A percentile compares a stretch with the other conserved stretches of the same genome.
phyloP scores from a whole-genome alignment of 1,140 invertebrate species.

The Magallana ariakensis region DNA sequence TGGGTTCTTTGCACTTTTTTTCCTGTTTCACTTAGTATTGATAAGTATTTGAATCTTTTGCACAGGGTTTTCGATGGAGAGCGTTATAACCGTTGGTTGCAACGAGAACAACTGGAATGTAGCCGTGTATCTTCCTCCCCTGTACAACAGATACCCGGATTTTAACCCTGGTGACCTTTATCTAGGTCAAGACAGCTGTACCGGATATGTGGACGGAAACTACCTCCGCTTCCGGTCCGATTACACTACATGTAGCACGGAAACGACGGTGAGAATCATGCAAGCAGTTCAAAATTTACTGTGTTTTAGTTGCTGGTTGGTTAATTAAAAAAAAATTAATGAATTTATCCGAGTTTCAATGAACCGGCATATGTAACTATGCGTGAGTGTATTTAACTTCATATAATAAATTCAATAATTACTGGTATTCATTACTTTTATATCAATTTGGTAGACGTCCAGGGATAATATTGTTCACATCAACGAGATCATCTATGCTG shows the following conservation, averaged over 20 bases:
- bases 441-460: not conserved
- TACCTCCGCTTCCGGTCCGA: constrained; percentile 32
- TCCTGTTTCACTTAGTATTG: no score
- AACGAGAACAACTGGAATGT: constrained; percentile 35
- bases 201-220: constrained; percentile 35
- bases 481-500: constrained; percentile 34
- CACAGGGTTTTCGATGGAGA: not conserved
- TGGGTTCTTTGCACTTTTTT: no score
- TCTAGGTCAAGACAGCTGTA: constrained; percentile 40
- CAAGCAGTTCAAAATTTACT: no score
- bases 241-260: constrained; percentile 39
- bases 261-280: not conserved
- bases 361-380: no score
- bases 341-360: no score
- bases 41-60: not conserved
- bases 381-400: no score
- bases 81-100: not conserved
- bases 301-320: no score
- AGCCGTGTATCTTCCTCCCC: not conserved
- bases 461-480: not conserved
- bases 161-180: constrained; percentile 39
- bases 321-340: no score
- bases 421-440: no score
- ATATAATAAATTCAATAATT: no score
- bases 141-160: constrained; percentile 22